These are phyloP conservation scores for Neoascia interrupta DNA, from an alignment of 2,888 invertebrate species.

Conservation along the genomic window DNA sequence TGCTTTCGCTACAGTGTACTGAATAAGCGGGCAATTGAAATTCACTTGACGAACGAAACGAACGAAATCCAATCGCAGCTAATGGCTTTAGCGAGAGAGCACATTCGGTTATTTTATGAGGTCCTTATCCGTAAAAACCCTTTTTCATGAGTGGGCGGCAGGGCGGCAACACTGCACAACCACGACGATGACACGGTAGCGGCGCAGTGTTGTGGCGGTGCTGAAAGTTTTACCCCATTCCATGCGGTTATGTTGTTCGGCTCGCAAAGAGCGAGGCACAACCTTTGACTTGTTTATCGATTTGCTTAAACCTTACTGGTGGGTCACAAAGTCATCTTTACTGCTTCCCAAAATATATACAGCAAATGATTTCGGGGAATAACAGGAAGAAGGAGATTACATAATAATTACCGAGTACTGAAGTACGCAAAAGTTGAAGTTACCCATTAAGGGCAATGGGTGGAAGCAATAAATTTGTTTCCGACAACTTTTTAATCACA, in stretches of 20 bases:
- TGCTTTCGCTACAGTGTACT: no score
- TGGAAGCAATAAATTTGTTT: conserved; percentile 53
- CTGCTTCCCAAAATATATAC: conserved; percentile 6
- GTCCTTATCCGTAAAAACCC: conserved; percentile 31
- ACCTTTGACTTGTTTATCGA: conserved; percentile 58
- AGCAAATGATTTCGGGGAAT: conserved; percentile 12
- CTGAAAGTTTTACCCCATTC: conserved; percentile 29
- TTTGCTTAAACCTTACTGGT: conserved; percentile 49
- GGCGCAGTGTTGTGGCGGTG: no score
- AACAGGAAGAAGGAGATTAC: conserved; percentile 43
- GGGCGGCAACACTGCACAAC: not conserved
- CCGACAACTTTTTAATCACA: conserved; percentile 57
- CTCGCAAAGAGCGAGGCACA: not conserved
- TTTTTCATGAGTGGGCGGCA: conserved; percentile 8
- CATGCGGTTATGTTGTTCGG: conserved; percentile 4
- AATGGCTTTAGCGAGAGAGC: conserved; percentile 41
- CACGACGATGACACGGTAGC: not conserved
- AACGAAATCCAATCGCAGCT: conserved; percentile 53
- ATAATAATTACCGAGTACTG: conserved; percentile 51
- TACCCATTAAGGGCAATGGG: conserved; percentile 33
- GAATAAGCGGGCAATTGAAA: conserved; percentile 51
- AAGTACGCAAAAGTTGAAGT: conserved; percentile 40
- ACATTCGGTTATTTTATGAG: conserved; percentile 41
- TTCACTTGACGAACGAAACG: conserved; percentile 59
- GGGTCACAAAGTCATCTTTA: conserved; percentile 57